Base-by-base conservation (phyloP, 2,888 invertebrate species). In the Prosopocoilus inquinatus region DNA sequence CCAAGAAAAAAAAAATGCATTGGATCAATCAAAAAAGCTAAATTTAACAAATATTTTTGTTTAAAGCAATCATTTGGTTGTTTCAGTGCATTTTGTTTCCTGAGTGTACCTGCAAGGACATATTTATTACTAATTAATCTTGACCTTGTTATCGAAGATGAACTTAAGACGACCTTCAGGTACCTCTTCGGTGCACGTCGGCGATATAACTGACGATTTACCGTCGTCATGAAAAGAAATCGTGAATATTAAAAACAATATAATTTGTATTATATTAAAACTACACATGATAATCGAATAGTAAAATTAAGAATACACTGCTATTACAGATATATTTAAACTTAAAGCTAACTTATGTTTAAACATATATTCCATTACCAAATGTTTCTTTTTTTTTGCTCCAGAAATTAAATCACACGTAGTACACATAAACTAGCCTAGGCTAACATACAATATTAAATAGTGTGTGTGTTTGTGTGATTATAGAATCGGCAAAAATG, bases 361-460 rank as follows among this genome's bases (percentile, higher is more conserved):
- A 59, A 45, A 58, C 59, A 58, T 60, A 57, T 61, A 62, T 60
- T 58, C 63, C 64, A 54, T 64, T 64, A 64, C 65, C 65, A 64
- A 61, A 64, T 52, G 47, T 57, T 58, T n/a, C n/a, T n/a, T n/a
- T n/a, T n/a, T n/a, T n/a, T n/a, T 59, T 50, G 52, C 54, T 41
- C 50, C 55, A 50, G 36, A 47, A 48, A 48, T 52, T 58, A 48
- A 61, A 66, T 68, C 69, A 69, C 69, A 70, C 67, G 62, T 61
- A 70, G 61, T 65, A 67, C 67, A 68, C 65, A 67, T 62, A 65
- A 65, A 62, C 63, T 60, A 61, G 58, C 63, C 67, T 61, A 52
- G 60, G 54, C 57, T 53, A 53, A 57, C 46, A 57, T 49, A 45
- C 43, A 55, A n/a, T 55, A 55, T 39, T 50, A 32, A 16, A 36